Evolutionary conservation across 2,888 invertebrate species (phyloP), one percentile per base, ranked within the genome.

Genomic region (Rotaria magnacalcarata): DNA sequence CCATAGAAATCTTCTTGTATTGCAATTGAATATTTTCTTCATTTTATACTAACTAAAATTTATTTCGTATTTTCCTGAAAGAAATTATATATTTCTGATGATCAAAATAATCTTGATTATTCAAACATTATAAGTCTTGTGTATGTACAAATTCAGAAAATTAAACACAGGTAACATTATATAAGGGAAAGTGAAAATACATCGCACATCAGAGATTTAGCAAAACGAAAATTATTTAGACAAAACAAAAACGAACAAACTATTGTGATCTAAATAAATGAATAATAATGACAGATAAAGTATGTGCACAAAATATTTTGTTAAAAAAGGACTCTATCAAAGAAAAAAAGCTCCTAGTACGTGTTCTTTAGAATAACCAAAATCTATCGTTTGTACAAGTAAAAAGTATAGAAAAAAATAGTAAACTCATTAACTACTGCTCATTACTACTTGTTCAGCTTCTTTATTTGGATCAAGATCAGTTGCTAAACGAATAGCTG

Each of bases 401-500:
- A 16, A 60, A 60, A 60, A 27, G 8, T 60, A 4, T 60, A n/a
- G 34, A 67, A 67, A 67, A 67, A 67, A 67, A 34, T 19, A 27
- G 16, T 27, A 67, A 67, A 67, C 16, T 19, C 0, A 41, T 34
- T 67, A 67, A 67, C 6, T 67, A 16, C 11, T 41, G 14, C 14
- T 67, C 67, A 80, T 80, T 21, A 80, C 80, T 43, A 80, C 80
- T 80, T 80, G 43, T 24, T 80, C 80, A 0, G 47, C 80, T 47
- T 80, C 47, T 47, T 47, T 80, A 47, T 80, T 80, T 3, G 80
- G 80, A 80, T 80, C 80, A 43, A 80, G 80, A 80, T 80, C 80
- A 80, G 80, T 80, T 43, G 80, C 80, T 19, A 80, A 19, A 80
- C 80, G 80, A 47, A 80, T 80, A n/a, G 80, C 80, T 47, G 80